Conservation (phyloP, 1,140 invertebrate species). For the Papilio aristodemus region DNA sequence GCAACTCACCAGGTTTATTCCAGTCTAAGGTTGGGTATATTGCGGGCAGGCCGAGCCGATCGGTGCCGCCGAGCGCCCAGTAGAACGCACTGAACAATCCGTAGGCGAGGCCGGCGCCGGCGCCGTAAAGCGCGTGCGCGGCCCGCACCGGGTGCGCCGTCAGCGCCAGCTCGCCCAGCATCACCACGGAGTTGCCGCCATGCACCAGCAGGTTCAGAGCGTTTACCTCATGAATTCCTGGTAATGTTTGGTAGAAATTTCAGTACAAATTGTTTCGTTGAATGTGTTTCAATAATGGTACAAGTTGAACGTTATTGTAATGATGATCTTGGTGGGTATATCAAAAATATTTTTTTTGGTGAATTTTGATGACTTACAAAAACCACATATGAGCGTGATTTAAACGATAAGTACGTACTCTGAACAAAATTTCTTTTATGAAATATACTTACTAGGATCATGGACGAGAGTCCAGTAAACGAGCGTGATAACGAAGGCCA, state of each 20-base stretch:
- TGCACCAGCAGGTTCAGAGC: slow-evolving; percentile 87
- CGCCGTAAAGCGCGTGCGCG: slow-evolving; percentile 83
- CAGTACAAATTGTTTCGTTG: slow-evolving; percentile 8
- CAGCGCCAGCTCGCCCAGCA: slow-evolving; percentile 87
- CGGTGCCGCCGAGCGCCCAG: slow-evolving; percentile 70
- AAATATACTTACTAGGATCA: slow-evolving; percentile 78
- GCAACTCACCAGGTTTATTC: slow-evolving; percentile 66
- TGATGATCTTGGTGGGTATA: no score
- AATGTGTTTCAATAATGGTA: background rate
- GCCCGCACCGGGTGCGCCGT: slow-evolving; percentile 85
- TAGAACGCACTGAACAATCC: slow-evolving; percentile 72
- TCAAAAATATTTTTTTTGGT: no score
- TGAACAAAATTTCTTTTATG: background rate
- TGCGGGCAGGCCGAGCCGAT: slow-evolving; percentile 56
- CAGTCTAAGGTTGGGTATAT: slow-evolving; percentile 71
- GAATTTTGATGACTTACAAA: no score
- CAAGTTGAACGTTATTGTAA: no score
- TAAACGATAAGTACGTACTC: no score
- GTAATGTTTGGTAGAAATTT: no score
- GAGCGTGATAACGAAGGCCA: slow-evolving; percentile 83
- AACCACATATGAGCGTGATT: no score
- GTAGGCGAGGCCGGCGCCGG: slow-evolving; percentile 71
- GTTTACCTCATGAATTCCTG: slow-evolving; percentile 81
- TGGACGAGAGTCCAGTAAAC: slow-evolving; percentile 85
- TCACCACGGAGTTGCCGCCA: slow-evolving; percentile 86